Evolutionary conservation across 2,888 invertebrate species (phyloP).

Genomic region (Liodrosophila aerea): DNA sequence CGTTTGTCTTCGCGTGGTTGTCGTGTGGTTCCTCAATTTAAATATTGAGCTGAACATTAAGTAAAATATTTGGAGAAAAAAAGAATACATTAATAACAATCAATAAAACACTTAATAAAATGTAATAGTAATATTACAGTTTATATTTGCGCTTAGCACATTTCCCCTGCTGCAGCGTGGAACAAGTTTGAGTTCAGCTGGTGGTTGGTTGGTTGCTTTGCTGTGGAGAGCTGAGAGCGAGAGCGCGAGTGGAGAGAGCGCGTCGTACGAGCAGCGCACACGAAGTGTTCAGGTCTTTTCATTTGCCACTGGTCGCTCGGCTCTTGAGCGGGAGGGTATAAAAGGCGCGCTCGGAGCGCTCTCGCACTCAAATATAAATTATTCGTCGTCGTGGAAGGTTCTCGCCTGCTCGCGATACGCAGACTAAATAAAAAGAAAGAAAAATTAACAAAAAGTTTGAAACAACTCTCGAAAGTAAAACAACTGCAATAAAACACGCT

Average conservation of each 20-base stretch:
- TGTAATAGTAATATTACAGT: no score
- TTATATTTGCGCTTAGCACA: conserved; percentile 31
- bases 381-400: conserved; percentile 46
- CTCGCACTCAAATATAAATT: conserved; percentile 53
- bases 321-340: no score
- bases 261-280: conserved; percentile 15
- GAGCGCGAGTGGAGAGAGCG: conserved; percentile 31
- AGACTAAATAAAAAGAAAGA: conserved; percentile 20
- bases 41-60: conserved; percentile 1
- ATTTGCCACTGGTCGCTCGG: conserved; percentile 14
- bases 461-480: conserved; percentile 30
- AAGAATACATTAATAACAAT: no score
- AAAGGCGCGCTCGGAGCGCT: conserved; percentile 71
- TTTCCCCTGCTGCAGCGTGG: conserved; percentile 29
- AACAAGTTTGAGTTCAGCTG: conserved; percentile 43
- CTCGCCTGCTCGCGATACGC: conserved; percentile 49
- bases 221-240: conserved; percentile 4
- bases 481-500: conserved; percentile 62
- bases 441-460: conserved; percentile 14
- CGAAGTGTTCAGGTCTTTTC: conserved; percentile 21
- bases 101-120: no score
- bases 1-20: conserved; percentile 27
- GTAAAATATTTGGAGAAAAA: no score
- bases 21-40: conserved; percentile 12
- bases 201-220: conserved; percentile 31